Evolutionary conservation across 2,113 vertebrate genomes (phyloP).

Genomic region (Bubo blakistoni): DNA sequence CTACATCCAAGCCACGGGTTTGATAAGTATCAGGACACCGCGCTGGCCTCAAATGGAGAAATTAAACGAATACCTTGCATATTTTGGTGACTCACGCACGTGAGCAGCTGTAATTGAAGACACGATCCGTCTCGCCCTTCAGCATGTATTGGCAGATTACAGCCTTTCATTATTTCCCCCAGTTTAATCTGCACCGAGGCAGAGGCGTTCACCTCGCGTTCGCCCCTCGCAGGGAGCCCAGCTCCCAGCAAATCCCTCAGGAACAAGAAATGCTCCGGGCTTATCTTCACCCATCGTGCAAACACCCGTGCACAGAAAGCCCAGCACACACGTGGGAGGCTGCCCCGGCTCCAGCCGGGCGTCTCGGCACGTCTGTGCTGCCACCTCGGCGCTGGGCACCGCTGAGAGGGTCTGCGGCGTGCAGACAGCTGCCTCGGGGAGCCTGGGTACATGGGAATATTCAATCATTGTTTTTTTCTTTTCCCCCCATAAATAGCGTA

Average conservation of each 20-base stretch:
- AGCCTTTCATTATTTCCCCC: background rate
- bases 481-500: rapidly evolving
- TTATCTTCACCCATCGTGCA: background rate
- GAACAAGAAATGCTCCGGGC: background rate
- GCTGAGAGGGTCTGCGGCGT: background rate
- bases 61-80: background rate
- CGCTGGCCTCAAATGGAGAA: background rate
- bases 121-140: background rate
- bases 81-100: background rate
- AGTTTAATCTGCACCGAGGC: background rate
- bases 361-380: too few relatives aligned
- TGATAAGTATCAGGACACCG: background rate
- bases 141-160: background rate
- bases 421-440: rapidly evolving
- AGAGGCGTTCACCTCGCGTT: rapidly evolving
- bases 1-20: background rate
- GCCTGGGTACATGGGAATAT: rapidly evolving
- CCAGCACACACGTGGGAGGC: rapidly evolving
- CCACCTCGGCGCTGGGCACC: too few relatives aligned
- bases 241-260: background rate
- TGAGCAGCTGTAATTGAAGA: background rate
- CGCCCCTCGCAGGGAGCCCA: background rate
- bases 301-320: background rate
- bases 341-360: background rate
- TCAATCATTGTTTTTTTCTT: background rate